phyloP scores from a whole-genome alignment of 2,797 vertebrate genomes.

The Hyperoplus lanceolatus region DNA sequence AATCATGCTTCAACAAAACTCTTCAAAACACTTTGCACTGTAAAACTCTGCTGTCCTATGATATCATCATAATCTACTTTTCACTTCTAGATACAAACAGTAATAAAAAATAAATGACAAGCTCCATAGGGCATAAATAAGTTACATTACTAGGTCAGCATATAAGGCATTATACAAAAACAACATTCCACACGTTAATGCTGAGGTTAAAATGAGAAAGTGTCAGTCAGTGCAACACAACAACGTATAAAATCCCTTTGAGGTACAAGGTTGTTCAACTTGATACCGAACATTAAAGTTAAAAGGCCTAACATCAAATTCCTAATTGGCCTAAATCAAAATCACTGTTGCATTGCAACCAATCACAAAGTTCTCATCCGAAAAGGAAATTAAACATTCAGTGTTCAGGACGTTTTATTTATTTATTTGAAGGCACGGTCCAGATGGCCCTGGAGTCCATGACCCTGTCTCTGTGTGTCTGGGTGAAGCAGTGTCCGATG shows the following conservation, averaged over 20 bases:
- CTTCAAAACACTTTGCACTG: constrained; percentile 59
- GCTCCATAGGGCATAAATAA: constrained; percentile 74
- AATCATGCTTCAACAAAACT: constrained; percentile 46
- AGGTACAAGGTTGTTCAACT: constrained; percentile 79
- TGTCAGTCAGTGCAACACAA: constrained; percentile 82
- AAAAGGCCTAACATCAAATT: constrained; percentile 56
- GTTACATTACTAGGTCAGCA: constrained; percentile 80
- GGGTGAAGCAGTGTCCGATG: constrained; percentile 78
- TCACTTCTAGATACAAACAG: constrained; percentile 41
- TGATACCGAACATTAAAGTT: constrained; percentile 64
- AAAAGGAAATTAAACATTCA: constrained; percentile 63
- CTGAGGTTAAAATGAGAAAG: constrained; percentile 76
- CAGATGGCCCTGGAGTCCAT: constrained; percentile 33
- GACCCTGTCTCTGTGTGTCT: constrained; percentile 78
- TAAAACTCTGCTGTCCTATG: constrained; percentile 43
- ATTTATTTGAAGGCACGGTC: constrained; percentile 51
- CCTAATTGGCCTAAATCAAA: constrained; percentile 72
- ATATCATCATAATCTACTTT: constrained; percentile 21
- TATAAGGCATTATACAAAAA: constrained; percentile 80
- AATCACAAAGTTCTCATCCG: constrained; percentile 67
- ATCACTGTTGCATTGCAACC: constrained; percentile 81
- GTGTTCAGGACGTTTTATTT: constrained; percentile 24
- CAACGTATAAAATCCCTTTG: constrained; percentile 66
- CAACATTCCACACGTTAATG: constrained; percentile 71
- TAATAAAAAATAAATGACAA: constrained; percentile 58